Evolutionary conservation across 1,140 invertebrate species (phyloP).

Genomic region (Parasteatoda tepidariorum): DNA sequence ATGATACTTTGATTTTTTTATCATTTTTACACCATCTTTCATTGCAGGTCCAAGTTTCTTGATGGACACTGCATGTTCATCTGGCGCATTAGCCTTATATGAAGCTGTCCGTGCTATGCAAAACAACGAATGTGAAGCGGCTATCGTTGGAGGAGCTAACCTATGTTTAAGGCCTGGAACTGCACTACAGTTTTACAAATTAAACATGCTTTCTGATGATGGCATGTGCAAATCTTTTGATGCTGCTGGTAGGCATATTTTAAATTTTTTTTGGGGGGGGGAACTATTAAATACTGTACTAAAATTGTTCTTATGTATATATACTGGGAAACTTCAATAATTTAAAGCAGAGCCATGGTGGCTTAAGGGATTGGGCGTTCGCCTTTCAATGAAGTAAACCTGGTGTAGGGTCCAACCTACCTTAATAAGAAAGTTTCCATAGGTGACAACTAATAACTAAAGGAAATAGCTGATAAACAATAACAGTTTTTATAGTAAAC

Average conservation of each 20-base stretch:
- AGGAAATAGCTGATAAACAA: too few species aligned
- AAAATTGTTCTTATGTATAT: too few species aligned
- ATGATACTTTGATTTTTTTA: constrained; percentile 6
- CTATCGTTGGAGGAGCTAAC: constrained; percentile 89
- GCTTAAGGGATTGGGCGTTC: too few species aligned
- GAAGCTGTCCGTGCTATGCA: constrained; percentile 87
- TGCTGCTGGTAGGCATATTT: constrained; percentile 74
- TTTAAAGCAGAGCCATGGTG: too few species aligned
- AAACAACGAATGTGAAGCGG: constrained; percentile 88
- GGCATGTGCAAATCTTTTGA: constrained; percentile 96
- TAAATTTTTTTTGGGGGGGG: too few species aligned
- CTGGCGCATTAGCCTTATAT: constrained; percentile 87
- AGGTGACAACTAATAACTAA: too few species aligned
- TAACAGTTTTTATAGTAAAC: too few species aligned
- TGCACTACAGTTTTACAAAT: constrained; percentile 91
- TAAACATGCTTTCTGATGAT: constrained; percentile 90
- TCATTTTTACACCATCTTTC: neutral
- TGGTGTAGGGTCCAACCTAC: too few species aligned
- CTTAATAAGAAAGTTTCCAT: too few species aligned
- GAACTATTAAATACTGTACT: too few species aligned
- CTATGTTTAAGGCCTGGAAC: constrained; percentile 87
- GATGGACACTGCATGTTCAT: constrained; percentile 96
- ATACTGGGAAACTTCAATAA: too few species aligned
- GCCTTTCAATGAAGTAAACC: too few species aligned
- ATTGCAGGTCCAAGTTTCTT: constrained; percentile 93